Evolutionary conservation across 2,113 vertebrate genomes (phyloP), one percentile per base, ranked within the genome.

Genomic region (Notiomystis cincta): DNA sequence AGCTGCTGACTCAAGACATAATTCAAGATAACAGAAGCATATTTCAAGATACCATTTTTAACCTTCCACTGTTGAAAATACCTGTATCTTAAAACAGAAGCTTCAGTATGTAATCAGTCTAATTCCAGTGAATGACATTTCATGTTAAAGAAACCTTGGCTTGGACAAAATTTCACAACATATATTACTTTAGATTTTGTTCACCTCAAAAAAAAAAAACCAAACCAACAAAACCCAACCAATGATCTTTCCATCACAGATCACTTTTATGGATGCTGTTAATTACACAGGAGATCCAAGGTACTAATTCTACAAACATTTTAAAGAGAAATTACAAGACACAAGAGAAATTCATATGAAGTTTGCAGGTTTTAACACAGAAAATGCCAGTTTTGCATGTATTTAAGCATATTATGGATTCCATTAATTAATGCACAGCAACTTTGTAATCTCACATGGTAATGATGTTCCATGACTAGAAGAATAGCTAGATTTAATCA

Each of bases 11-110:
- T 96, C 79, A 93, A 93, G 94, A 81, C 91, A 81, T 95, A 87
- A 93, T 95, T 93, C 86, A 97, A 92, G 96, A 89, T 97, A 96
- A 91, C 70, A 84, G 83, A 86, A 89, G 54, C 77, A 27, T 95
- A 96, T 87, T 96, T 96, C 83, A 95, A 93, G 69, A 53, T 67
- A 94, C 9, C 64, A 42, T 93, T 95, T 95, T 93, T 86, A 95
- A 87, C 86, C 77, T 93, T 92, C 67, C 35, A 50, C 76, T 51
- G n/a, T 45, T 86, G 72, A 81, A 93, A 93, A 89, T 92, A 80
- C 89, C 86, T 92, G 35, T 70, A 78, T 89, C 76, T 92, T 60
- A 81, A 82, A 96, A 92, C 94, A 95, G 94, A 93, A 95, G 94
- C 88, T 57, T 54, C 64, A n/a, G 56, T 77, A 77, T 1, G 19